phyloP scores from a whole-genome alignment of 2,888 invertebrate genomes.

The Epirrhoe tristata region DNA sequence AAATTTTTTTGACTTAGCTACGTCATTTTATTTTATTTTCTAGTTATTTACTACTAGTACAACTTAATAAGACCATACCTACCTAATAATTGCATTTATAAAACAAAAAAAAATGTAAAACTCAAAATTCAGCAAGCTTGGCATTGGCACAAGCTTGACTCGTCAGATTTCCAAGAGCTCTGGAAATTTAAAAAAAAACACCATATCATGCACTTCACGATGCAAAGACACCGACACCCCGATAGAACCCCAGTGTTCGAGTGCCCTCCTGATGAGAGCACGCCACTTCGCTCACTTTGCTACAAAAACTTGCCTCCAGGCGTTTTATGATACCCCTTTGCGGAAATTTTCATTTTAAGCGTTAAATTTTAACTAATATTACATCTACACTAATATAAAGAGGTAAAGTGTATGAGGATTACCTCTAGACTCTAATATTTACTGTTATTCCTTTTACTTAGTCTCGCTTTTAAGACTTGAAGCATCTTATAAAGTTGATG shows the following conservation, averaged over 20 bases:
- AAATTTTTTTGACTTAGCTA: no score
- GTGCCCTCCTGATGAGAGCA: slow-evolving; percentile 36
- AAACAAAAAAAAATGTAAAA: no score
- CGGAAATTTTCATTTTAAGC: slow-evolving; percentile 15
- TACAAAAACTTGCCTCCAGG: slow-evolving; percentile 42
- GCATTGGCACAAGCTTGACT: slow-evolving; percentile 12
- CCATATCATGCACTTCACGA: slow-evolving; percentile 34
- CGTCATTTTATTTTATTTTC: no score
- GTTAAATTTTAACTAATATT: slow-evolving; percentile 3
- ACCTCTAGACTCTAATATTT: no score
- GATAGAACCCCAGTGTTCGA: slow-evolving; percentile 31
- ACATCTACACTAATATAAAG: no score
- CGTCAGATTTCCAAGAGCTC: slow-evolving; percentile 19
- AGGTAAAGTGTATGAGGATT: no score
- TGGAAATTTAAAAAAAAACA: slow-evolving; percentile 31
- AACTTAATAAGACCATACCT: no score
- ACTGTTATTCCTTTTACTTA: no score
- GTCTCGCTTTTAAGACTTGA: no score
- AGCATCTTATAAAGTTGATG: no score
- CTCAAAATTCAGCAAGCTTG: background rate
- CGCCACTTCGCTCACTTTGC: slow-evolving; percentile 32
- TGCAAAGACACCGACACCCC: slow-evolving; percentile 42
- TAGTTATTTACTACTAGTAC: no score
- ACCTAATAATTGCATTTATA: no score
- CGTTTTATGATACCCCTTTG: slow-evolving; percentile 33